Percentiles rank a stretch among this genome's conserved stretches.
Evolutionary conservation across 2,113 vertebrate genomes (phyloP).

Genomic region (Seriola quinqueradiata): DNA sequence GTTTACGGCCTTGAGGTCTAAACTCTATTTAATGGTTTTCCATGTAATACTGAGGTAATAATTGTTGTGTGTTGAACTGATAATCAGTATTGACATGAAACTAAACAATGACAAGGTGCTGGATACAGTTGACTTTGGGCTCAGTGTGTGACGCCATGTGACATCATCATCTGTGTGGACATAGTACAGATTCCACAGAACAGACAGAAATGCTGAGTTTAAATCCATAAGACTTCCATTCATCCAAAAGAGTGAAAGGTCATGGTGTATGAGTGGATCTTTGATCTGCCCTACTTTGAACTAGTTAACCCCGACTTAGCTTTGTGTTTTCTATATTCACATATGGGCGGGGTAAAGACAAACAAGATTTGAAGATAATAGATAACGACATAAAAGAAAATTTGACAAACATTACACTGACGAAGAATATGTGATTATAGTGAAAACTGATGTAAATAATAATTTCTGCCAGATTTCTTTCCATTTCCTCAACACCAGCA

Average conservation of each 20-base stretch:
- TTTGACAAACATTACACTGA: too few relatives aligned
- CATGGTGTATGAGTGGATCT: neutral
- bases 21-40: too few relatives aligned
- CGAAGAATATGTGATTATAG: too few relatives aligned
- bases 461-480: too few relatives aligned
- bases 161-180: neutral
- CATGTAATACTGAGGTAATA: too few relatives aligned
- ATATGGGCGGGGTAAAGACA: neutral
- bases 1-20: too few relatives aligned
- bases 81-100: neutral
- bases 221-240: too few relatives aligned
- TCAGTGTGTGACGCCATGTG: neutral
- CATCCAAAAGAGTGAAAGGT: neutral
- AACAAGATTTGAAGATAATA: neutral
- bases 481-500: too few relatives aligned
- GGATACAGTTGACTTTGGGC: slow-evolving; percentile 17
- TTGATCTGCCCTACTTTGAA: neutral
- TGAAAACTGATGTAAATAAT: too few relatives aligned
- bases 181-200: neutral
- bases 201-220: neutral
- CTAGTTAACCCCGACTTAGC: neutral
- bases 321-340: neutral
- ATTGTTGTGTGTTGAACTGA: too few relatives aligned
- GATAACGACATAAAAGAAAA: neutral
- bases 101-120: neutral